Base-by-base conservation (phyloP, 2,113 vertebrate genomes). In the Oncorhynchus clarkii region DNA sequence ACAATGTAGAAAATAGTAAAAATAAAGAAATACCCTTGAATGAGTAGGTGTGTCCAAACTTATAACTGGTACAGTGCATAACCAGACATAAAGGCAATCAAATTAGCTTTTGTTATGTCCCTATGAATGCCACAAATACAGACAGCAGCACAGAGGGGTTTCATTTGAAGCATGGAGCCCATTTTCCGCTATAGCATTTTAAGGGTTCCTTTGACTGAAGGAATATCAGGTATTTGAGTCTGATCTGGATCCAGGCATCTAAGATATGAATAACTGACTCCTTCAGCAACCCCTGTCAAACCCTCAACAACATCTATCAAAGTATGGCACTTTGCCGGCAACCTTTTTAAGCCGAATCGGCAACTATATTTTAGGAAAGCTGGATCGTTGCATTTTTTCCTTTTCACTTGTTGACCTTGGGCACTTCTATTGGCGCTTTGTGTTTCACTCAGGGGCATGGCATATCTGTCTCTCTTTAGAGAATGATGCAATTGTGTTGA, bases 151-250 rank as follows among this genome's bases (percentile, higher is more conserved):
- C 39, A 45, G 39, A 45, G 39, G 2, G 39, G 39, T 45, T 45
- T 45, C 39, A 45, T 45, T 45, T 45, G 39, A 45, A 45, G 39
- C 39, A 45, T 45, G 68, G 11, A 64, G 75, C 84, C 2, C 79
- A 66, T 80, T 81, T 88, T 87, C 71, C 9, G 9, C 39, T 45
- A 45, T 45, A 45, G 9, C 39, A 45, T 65, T 65, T 65, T 84
- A 78, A 86, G 88, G 86, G 87, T 90, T 89, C 84, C 89, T 79
- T 89, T 87, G 77, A 80, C 59, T 79, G 22, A 76, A 80, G 78
- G 70, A 78, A 73, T 48, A 27, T 69, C 60, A 75, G 78, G 78
- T 83, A 45, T 45, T 87, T 84, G 82, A 74, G 54, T 75, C 84
- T 88, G 85, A 85, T 86, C 66, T 67, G 49, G 76, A 77, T 90